Evolutionary conservation across 2,888 invertebrate genomes (phyloP), one percentile per base, ranked within the genome.

Genomic region (Pammene aurita): DNA sequence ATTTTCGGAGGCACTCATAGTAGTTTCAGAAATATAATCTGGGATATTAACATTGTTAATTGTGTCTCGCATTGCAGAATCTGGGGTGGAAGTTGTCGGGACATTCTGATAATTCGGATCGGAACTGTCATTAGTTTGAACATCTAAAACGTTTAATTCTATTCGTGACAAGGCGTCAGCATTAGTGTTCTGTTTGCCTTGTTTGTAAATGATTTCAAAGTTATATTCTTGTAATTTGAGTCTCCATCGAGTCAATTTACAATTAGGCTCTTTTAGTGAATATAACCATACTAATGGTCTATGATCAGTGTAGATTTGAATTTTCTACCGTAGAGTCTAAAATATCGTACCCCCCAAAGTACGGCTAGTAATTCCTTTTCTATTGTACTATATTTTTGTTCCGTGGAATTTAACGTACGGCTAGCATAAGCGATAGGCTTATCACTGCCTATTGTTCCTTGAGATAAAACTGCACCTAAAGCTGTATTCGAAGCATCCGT

Each of bases 141-240:
- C 5, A 9, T 71, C 34, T 10, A 72, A 18, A 46, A 72, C 60
- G 38, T 63, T 44, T 11, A 38, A 6, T 26, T 46, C 5, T 18
- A 56, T 56, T 56, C 26, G 18, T 0, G 50, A 50, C 18, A 50
- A 50, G 2, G 50, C 50, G 18, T 50, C 48, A 14, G 48, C 48
- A 48, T 48, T 48, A 6, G 48, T 16, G 7, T 14, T 48, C 50
- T n/a, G n/a, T n/a, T n/a, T n/a, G n/a, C n/a, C n/a, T n/a, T n/a
- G n/a, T n/a, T n/a, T n/a, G n/a, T n/a, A n/a, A n/a, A n/a, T n/a
- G n/a, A n/a, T n/a, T n/a, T n/a, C n/a, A n/a, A n/a, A n/a, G n/a
- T n/a, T n/a, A n/a, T n/a, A n/a, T n/a, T n/a, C n/a, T n/a, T n/a
- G n/a, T n/a, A n/a, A n/a, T n/a, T n/a, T n/a, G n/a, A n/a, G n/a